Evolutionary conservation across 1,140 invertebrate genomes (phyloP).

Genomic region (Ephestia elutella): DNA sequence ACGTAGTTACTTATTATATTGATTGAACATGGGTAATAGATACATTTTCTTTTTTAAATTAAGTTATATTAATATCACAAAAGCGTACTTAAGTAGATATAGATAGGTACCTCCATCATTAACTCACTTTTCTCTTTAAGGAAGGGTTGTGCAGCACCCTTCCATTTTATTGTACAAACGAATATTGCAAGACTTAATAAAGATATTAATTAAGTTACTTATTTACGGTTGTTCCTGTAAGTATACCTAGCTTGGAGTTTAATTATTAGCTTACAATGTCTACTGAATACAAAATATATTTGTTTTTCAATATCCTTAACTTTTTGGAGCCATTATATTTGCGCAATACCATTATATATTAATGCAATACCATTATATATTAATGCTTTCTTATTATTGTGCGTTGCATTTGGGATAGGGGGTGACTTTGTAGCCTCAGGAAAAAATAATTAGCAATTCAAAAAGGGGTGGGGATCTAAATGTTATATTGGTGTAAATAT

Average conservation of each 20-base stretch:
- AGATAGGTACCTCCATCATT: neutral
- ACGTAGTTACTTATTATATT: no score
- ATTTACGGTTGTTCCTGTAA: conserved; percentile 32
- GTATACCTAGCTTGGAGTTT: conserved; percentile 24
- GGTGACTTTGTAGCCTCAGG: conserved; percentile 23
- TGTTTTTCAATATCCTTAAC: conserved; percentile 22
- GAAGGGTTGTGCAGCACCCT: conserved; percentile 29
- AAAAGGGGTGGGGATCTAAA: conserved; percentile 9
- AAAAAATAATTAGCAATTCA: conserved; percentile 22
- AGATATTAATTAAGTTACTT: conserved; percentile 54
- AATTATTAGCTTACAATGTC: conserved; percentile 21
- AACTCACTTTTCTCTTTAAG: conserved; percentile 1
- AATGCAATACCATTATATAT: conserved; percentile 22
- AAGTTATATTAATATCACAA: no score
- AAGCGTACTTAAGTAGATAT: neutral
- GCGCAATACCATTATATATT: no score
- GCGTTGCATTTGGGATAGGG: conserved; percentile 19
- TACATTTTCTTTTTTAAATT: no score
- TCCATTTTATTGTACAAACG: conserved; percentile 34
- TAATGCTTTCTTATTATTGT: conserved; percentile 13
- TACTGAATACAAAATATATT: conserved; percentile 25
- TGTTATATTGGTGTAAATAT: conserved; percentile 6
- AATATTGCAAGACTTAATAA: conserved; percentile 41
- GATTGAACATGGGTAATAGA: no score
- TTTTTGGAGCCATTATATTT: conserved; percentile 20